These are phyloP conservation scores for Cygnus olor DNA, from an alignment of 2,797 vertebrate species.

Conservation along the genomic window DNA sequence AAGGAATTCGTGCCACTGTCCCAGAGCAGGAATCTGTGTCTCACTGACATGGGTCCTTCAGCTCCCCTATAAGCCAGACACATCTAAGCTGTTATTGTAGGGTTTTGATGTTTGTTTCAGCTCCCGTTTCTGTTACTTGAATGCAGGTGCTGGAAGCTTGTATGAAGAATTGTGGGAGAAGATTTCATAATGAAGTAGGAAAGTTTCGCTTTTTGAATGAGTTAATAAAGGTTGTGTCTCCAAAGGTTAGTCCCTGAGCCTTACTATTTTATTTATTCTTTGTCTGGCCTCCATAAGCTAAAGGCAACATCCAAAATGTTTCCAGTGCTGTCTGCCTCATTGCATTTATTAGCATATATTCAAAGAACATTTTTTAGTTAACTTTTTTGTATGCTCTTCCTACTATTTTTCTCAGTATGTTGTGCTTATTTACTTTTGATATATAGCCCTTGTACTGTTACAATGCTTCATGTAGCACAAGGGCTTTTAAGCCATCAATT, in stretches of 20 bases:
- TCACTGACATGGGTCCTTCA: background rate
- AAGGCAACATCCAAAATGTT: background rate
- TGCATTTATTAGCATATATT: background rate
- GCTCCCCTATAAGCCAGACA: background rate
- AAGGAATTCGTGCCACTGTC: fast-evolving
- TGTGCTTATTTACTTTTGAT: background rate
- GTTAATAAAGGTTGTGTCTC: conserved; percentile 95
- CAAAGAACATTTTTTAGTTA: background rate
- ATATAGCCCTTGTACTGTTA: background rate
- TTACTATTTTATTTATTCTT: background rate
- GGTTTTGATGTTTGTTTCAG: background rate
- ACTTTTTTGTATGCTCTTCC: background rate
- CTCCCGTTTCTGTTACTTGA: background rate
- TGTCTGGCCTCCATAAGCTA: background rate
- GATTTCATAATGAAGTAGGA: conserved; percentile 94
- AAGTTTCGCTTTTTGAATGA: conserved; percentile 97
- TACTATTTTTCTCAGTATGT: background rate
- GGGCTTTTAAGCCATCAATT: background rate
- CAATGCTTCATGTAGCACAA: background rate
- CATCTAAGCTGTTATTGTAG: fast-evolving
- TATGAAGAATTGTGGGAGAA: conserved; percentile 95
- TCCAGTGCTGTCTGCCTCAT: background rate
- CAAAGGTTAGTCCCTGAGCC: conserved; percentile 85
- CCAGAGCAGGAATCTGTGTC: background rate
- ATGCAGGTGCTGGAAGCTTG: conserved; percentile 92